Conservation (phyloP, 2,888 invertebrate species). For the Drosophila paranaensis region DNA sequence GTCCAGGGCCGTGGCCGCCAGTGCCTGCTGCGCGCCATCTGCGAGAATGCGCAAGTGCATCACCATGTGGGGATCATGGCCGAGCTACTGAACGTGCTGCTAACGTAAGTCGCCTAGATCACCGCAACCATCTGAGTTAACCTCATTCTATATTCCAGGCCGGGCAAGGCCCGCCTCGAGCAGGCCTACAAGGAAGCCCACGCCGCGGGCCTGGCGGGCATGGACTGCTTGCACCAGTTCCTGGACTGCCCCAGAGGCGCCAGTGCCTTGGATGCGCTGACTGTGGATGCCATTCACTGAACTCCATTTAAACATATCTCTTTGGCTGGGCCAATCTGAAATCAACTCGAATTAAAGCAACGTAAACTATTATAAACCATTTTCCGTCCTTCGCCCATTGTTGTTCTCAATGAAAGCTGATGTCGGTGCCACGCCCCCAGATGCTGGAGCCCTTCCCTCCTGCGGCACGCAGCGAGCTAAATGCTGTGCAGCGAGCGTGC, state of each 20-base stretch:
- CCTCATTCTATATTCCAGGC: constrained; percentile 40
- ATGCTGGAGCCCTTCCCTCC: not conserved
- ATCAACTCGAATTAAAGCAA: not conserved
- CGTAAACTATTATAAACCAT: too few relatives aligned
- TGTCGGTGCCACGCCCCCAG: constrained; percentile 38
- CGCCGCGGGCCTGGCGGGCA: constrained; percentile 67
- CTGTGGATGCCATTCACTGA: constrained; percentile 50
- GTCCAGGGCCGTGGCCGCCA: constrained; percentile 62
- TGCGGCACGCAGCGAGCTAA: constrained; percentile 13
- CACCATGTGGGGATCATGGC: constrained; percentile 78
- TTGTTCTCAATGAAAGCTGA: constrained; percentile 24
- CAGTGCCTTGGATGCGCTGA: constrained; percentile 85
- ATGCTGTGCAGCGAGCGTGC: constrained; percentile 45
- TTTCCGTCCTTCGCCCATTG: constrained; percentile 9
- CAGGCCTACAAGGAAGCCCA: constrained; percentile 87
- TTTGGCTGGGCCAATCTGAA: not conserved
- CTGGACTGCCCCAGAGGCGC: constrained; percentile 87
- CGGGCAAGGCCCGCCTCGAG: constrained; percentile 84
- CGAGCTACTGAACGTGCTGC: constrained; percentile 56
- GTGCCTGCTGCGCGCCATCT: constrained; percentile 81
- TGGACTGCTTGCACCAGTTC: constrained; percentile 87
- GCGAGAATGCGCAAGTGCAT: constrained; percentile 83
- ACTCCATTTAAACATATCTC: too few relatives aligned
- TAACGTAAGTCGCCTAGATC: constrained; percentile 43
- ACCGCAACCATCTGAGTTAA: not conserved